Evolutionary conservation across 2,888 invertebrate species (phyloP).

Genomic region (Thumatha senex): DNA sequence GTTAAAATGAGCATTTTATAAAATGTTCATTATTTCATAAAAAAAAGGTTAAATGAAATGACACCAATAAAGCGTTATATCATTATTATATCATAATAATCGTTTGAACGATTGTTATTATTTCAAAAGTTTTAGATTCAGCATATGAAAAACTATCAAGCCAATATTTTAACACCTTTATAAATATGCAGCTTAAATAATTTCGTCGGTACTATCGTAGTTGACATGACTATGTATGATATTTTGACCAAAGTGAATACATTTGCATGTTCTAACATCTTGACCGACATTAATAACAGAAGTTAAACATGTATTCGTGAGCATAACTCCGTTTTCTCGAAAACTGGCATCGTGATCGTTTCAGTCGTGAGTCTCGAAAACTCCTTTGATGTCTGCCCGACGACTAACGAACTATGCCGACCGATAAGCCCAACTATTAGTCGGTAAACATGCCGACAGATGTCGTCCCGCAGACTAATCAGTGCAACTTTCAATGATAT

Average conservation of each 20-base stretch:
- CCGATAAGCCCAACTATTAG: constrained; percentile 55
- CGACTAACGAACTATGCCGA: constrained; percentile 68
- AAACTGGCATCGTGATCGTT: constrained; percentile 66
- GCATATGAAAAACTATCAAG: no score
- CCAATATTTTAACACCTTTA: no score
- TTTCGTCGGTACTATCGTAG: no score
- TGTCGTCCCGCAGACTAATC: constrained; percentile 51
- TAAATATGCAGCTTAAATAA: no score
- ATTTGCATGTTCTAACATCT: constrained; percentile 40
- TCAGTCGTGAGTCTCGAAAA: constrained; percentile 67
- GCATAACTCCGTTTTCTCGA: constrained; percentile 70
- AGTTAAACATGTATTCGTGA: constrained; percentile 63
- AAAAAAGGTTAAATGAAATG: no score
- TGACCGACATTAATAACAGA: constrained; percentile 45
- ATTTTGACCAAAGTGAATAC: constrained; percentile 30
- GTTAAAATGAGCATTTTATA: no score
- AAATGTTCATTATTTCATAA: no score
- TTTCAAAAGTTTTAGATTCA: no score
- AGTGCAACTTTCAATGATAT: constrained; percentile 50
- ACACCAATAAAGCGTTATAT: no score
- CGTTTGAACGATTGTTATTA: no score
- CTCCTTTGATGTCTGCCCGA: constrained; percentile 70
- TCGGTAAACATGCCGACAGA: constrained; percentile 52
- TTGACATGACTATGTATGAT: no score
- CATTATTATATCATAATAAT: no score